phyloP scores from a whole-genome alignment of 2,797 vertebrate genomes.

The Zalophus californianus region DNA sequence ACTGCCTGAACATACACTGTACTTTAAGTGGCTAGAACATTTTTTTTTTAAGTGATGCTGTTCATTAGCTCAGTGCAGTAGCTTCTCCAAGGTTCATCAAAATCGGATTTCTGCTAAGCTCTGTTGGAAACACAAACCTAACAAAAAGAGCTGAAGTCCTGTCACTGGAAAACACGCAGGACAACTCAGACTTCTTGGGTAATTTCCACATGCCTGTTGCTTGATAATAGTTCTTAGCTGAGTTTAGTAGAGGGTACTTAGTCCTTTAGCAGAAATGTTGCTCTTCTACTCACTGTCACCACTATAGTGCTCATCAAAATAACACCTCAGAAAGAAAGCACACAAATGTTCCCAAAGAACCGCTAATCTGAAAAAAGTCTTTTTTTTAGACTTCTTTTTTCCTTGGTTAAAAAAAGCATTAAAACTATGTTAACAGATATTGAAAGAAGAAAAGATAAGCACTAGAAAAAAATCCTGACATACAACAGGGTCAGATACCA shows the following conservation, averaged over 20 bases:
- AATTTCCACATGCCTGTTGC: background rate
- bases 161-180: background rate
- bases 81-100: background rate
- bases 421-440: constrained; percentile 3
- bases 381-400: background rate
- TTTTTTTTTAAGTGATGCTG: background rate
- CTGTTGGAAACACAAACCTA: background rate
- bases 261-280: background rate
- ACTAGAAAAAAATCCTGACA: constrained; percentile 23
- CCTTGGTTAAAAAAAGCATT: background rate
- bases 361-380: constrained; percentile 51
- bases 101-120: background rate
- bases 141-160: background rate
- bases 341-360: background rate
- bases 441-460: constrained; percentile 31
- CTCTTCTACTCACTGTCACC: constrained; percentile 49
- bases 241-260: background rate
- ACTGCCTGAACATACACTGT: background rate
- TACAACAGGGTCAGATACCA: background rate
- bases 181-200: background rate
- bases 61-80: background rate
- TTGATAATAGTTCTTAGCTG: background rate
- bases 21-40: background rate
- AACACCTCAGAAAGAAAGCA: constrained; percentile 39
- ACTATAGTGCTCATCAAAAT: constrained; percentile 30